phyloP scores from a whole-genome alignment of 1,140 invertebrate genomes.

The Dysdera silvatica region DNA sequence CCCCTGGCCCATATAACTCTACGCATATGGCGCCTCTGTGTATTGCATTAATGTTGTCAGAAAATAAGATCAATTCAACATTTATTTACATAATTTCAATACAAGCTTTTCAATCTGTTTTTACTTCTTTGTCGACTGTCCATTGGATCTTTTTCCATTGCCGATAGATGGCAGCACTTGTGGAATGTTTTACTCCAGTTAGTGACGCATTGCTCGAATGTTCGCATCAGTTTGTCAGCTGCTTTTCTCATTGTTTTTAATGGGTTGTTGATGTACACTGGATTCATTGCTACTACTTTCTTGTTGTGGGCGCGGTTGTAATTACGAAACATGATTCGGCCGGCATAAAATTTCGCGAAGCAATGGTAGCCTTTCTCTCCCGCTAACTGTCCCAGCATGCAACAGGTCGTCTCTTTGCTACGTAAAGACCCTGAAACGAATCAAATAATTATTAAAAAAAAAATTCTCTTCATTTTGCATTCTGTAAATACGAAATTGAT shows the following conservation, averaged over 20 bases:
- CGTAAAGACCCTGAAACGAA: not conserved
- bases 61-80: no score
- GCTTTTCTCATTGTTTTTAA: constrained; percentile 10
- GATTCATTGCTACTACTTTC: constrained; percentile 27
- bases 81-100: no score
- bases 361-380: constrained; percentile 41
- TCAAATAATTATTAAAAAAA: no score
- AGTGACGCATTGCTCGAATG: constrained; percentile 35
- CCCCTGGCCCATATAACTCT: no score
- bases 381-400: constrained; percentile 38
- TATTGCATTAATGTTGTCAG: no score
- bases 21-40: no score
- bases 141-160: no score
- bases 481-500: no score
- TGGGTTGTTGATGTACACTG: constrained; percentile 1
- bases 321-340: constrained; percentile 33
- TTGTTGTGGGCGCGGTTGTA: constrained; percentile 38
- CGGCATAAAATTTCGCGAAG: constrained; percentile 34
- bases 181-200: constrained; percentile 34
- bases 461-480: no score
- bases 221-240: constrained; percentile 34
- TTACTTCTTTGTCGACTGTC: no score
- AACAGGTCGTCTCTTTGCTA: constrained; percentile 34
- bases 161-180: constrained; percentile 37
- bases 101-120: no score